Evolutionary conservation across 1,140 invertebrate genomes (phyloP), one percentile per base, ranked within the genome.

Genomic region (Tetragonula clypearis): DNA sequence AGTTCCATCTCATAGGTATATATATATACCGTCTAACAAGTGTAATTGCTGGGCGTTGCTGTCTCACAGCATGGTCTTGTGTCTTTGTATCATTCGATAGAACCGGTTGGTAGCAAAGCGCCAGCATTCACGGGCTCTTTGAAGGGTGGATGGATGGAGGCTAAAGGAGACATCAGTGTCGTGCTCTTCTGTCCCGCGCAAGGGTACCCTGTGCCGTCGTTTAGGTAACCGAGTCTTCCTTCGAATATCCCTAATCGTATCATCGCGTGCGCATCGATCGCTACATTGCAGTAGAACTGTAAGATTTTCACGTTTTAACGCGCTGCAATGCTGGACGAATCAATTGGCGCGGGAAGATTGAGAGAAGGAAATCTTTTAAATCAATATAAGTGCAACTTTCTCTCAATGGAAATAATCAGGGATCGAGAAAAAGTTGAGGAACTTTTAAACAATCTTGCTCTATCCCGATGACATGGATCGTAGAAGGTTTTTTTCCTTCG

Each of bases 131-230:
- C 92, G 6, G 93, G 93, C 80, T 90, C 90, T 78, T 91, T 93
- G 30, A 93, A 92, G 85, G 90, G 93, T 77, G 93, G 93, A 66
- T 90, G 92, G 80, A 93, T 94, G 87, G 85, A 93, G 60, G 60
- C 60, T n/a, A 62, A 62, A n/a, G 60, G 60, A 62, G 60, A 62
- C n/a, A 3, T 23, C 60, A 62, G 60, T 62, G 60, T 62, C 23
- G 60, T 62, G n/a, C 60, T 62, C 82, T 90, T 96, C 56, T 97
- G 97, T 91, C 96, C 96, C 73, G 96, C 96, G 79, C 97, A 97
- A 95, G 97, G 95, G 75, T 97, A 96, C 92, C 97, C 97, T 86
- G 95, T 96, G 87, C 97, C 97, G 83, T 90, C 95, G 86, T 97
- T 96, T 96, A 97, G 96, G 97, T 97, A 96, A 62, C 23, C 19